These are phyloP conservation scores for Decapterus maruadsi DNA, from an alignment of 2,797 vertebrate species.

Conservation along the genomic window DNA sequence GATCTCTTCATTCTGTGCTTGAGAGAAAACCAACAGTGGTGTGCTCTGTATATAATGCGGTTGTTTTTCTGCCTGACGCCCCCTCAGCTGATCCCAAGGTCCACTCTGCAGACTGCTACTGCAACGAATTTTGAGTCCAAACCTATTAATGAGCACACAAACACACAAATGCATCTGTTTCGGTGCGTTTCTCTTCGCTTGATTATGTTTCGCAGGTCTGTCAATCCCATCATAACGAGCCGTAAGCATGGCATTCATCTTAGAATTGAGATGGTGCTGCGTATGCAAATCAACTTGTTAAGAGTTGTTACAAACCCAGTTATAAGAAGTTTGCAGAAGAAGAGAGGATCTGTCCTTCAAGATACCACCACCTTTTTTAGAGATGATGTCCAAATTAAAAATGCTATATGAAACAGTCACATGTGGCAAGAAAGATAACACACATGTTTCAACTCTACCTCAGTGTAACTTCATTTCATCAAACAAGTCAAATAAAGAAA, in stretches of 20 bases:
- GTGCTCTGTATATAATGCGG: slow-evolving; percentile 46
- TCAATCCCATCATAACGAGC: not conserved
- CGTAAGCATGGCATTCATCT: not conserved
- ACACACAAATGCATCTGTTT: slow-evolving; percentile 27
- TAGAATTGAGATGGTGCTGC: not conserved
- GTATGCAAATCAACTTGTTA: not conserved
- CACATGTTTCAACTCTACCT: slow-evolving; percentile 10
- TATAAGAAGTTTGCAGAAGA: not conserved
- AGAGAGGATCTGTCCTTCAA: not conserved
- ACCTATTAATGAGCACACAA: slow-evolving; percentile 62
- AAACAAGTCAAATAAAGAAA: slow-evolving; percentile 26
- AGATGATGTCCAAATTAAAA: not conserved
- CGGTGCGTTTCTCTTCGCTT: slow-evolving; percentile 4
- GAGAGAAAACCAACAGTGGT: slow-evolving; percentile 42
- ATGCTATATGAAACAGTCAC: not conserved
- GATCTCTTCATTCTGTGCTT: slow-evolving; percentile 41
- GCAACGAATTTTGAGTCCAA: slow-evolving; percentile 55
- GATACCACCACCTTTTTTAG: not conserved
- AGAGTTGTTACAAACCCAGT: not conserved
- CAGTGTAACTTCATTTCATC: slow-evolving; percentile 28
- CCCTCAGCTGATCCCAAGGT: slow-evolving; percentile 70
- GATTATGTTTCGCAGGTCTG: not conserved
- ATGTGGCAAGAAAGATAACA: not conserved
- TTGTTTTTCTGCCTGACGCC: slow-evolving; percentile 72
- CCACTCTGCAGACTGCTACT: slow-evolving; percentile 57